Base-by-base conservation (phyloP, 2,888 invertebrate genomes). In the Synergus japonicus region DNA sequence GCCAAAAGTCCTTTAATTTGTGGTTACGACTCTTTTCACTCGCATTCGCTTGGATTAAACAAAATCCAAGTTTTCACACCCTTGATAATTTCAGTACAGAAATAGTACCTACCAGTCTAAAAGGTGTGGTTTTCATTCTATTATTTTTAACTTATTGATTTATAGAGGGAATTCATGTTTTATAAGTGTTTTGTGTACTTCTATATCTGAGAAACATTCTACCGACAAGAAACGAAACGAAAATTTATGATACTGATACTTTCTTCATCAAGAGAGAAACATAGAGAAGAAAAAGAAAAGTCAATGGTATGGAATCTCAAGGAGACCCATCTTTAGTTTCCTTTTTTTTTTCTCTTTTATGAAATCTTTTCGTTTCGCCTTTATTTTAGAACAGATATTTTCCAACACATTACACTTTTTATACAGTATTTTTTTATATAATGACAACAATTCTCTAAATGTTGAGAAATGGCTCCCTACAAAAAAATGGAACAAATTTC, bases 1-100 rank as follows among this genome's bases (percentile, higher is more conserved):
- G 10, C n/a, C 10, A 66, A 66, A 44, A 44, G n/a, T 41, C 66
- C 43, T 44, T n/a, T 44, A 41, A 44, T 66, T 66, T 66, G 66
- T n/a, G 43, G 43, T 66, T 43, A 41, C n/a, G 43, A 66, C 41
- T 66, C 37, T 66, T 43, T 66, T 44, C 10, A 66, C 18, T 66
- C n/a, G n/a, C 10, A 10, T 44, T 18, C 10, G 9, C 18, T 18
- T 9, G 43, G 7, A 66, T 44, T 44, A 8, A 66, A 65, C n/a
- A 43, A 65, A 64, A 22, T 10, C 22, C 3, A 22, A 22, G 60
- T 22, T 22, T 22, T 12, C 22, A 60, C 60, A 3, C 12, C 22
- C 54, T 54, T 54, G n/a, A 54, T n/a, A 54, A 0, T n/a, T n/a
- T n/a, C n/a, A 54, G n/a, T 54, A 15, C n/a, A 54, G n/a, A 8